Conservation (phyloP, 2,888 invertebrate genomes). For the Cheilosia grossa region DNA sequence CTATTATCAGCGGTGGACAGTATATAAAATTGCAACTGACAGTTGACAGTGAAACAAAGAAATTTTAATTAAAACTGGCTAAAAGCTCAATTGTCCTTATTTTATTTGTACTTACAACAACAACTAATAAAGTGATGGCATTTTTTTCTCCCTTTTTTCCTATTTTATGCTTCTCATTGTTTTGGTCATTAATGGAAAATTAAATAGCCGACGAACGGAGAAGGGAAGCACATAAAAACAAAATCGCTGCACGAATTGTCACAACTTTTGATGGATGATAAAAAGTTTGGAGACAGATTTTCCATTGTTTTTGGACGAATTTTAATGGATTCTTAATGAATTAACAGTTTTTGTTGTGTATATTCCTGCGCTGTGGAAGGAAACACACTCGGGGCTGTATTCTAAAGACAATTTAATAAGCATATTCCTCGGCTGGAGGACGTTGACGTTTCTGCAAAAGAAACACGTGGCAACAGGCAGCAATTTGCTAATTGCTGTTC, state of each 20-base stretch:
- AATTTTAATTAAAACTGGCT: slow-evolving; percentile 30
- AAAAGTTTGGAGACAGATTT: slow-evolving; percentile 48
- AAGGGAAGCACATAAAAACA: neutral
- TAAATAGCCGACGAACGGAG: slow-evolving; percentile 14
- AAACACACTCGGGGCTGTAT: neutral
- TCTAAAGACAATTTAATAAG: neutral
- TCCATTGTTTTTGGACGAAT: slow-evolving; percentile 35
- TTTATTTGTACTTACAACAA: slow-evolving; percentile 12
- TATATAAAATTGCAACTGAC: slow-evolving; percentile 32
- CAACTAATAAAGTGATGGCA: slow-evolving; percentile 39
- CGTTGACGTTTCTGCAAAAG: too few species aligned
- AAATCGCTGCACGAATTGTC: slow-evolving; percentile 25
- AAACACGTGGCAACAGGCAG: too few species aligned
- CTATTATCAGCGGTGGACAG: slow-evolving; percentile 1
- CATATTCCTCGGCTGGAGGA: too few species aligned
- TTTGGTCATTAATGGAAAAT: slow-evolving; percentile 48
- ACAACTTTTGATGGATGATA: slow-evolving; percentile 55
- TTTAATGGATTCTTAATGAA: slow-evolving; percentile 60
- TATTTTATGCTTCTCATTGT: slow-evolving; percentile 9
- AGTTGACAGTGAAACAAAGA: slow-evolving; percentile 26
- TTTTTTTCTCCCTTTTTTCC: neutral
- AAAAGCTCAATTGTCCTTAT: slow-evolving; percentile 32
- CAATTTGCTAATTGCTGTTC: too few species aligned
- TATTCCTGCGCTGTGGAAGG: neutral
- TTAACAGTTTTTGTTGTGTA: slow-evolving; percentile 13